Percentiles rank a stretch among this genome's conserved stretches.
Evolutionary conservation across 2,888 invertebrate species (phyloP).

Genomic region (Isoperla grammatica): DNA sequence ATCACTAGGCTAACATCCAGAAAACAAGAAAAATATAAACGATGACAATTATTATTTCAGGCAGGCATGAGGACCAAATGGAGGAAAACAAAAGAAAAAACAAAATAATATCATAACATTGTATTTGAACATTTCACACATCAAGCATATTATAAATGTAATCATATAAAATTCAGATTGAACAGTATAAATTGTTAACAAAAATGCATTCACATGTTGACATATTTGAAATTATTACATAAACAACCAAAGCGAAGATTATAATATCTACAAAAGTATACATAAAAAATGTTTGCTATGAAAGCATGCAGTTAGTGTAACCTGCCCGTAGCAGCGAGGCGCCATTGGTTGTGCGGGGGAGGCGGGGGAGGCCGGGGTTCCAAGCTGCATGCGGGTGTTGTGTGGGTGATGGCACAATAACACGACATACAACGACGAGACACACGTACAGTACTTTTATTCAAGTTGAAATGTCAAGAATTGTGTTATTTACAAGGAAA

Average conservation of each 20-base stretch:
- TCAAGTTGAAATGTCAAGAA: conserved; percentile 16
- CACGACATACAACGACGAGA: conserved; percentile 6
- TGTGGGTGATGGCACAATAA: too few relatives aligned
- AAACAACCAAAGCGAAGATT: background rate
- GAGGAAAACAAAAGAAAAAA: background rate
- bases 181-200: too few relatives aligned
- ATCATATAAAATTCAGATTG: too few relatives aligned
- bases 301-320: too few relatives aligned
- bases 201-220: too few relatives aligned
- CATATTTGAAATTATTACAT: background rate
- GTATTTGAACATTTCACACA: too few relatives aligned
- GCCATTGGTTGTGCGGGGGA: background rate
- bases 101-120: too few relatives aligned
- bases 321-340: too few relatives aligned
- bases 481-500: conserved; percentile 16
- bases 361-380: background rate
- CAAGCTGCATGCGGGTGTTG: too few relatives aligned
- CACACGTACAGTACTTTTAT: conserved; percentile 13
- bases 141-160: too few relatives aligned
- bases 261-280: background rate
- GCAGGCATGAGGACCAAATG: background rate
- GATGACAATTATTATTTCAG: background rate
- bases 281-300: conserved; percentile 2
- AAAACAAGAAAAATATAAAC: background rate
- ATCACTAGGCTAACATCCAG: background rate